Base-by-base conservation (phyloP, 2,797 vertebrate species). In the Halcyon badia region DNA sequence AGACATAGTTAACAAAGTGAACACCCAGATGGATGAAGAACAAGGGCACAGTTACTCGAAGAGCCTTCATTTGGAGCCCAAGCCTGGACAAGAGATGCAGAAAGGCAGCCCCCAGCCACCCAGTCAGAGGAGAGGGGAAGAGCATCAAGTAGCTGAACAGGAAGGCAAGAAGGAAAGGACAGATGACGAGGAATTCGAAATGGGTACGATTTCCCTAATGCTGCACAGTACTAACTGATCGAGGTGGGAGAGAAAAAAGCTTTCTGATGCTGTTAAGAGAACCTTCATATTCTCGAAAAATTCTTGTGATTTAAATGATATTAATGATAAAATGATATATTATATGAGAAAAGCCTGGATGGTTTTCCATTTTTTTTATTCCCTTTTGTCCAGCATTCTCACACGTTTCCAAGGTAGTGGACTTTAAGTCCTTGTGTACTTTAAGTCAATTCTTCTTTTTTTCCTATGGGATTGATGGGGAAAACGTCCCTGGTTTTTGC, bases 151-250 rank as follows among this genome's bases (percentile, higher is more conserved):
- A 22, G 25, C 65, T 30, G 54, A 28, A 20, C 33, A 13, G 75
- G 93, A 46, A 37, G 64, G 52, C 9, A 33, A 85, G 62, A 93
- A 93, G 92, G 95, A 80, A 35, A 83, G 71, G 77, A 52, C 7
- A 0, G 94, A 91, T 8, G 69, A 94, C 1, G 96, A 97, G 60
- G 96, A 98, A 14, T 90, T 96, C 2, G 78, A 97, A n/a, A 97
- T 97, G 95, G 96, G 95, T 98, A 94, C 6, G 89, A 19, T 16
- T 94, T 57, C 33, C 41, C 30, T 39, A 35, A 35, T 10, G 37
- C 20, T 2, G 20, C 21, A 6, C 39, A 13, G 20, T 3, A 4
- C 58, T 57, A 14, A 70, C 24, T 58, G 21, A 42, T 31, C 16
- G 26, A 31, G 33, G 31, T n/a, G 33, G 35, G 46, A 64, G 56